Evolutionary conservation across 2,113 vertebrate species (phyloP), one percentile per base, ranked within the genome.

Genomic region (Corydoras sp.): DNA sequence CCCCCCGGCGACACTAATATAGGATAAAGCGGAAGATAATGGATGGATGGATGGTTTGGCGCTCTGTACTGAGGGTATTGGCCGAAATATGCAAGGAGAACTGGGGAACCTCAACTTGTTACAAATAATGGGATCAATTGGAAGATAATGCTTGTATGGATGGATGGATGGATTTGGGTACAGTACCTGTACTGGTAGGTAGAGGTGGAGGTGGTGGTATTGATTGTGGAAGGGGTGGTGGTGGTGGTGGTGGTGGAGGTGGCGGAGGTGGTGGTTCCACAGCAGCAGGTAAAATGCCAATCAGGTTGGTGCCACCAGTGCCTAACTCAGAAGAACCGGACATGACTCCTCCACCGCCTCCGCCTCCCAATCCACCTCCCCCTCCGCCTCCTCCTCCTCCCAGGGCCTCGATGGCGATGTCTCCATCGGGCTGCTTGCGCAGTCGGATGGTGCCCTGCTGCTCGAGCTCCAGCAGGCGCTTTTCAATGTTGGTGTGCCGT

Each of bases 191-290:
- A 24, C 18, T 24, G 18, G 18, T 24, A 4, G 92, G 89, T 9
- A 92, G 92, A 0, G 93, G 92, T 0, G 93, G 92, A 4, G 92
- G 92, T 4, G 93, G 89, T 0, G 92, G 93, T 4, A 87, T 61
- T 2, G 85, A 82, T 0, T 88, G 89, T 7, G 88, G 86, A 1
- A 88, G 85, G 0, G 87, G 83, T n/a, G 88, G 84, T 5, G 88
- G 85, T 5, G 81, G 71, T 1, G 79, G 72, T 29, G 35, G 43
- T 59, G 92, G 92, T 0, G 93, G 92, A 0, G 93, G 92, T 5
- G 92, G 91, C 3, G 93, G 89, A 0, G 92, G 93, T 4, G 88
- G 2, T 7, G 88, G 86, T 77, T 75, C 72, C 4, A 68, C 69
- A 35, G 70, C 32, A 49, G 64, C 65, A 1, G 68, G 24, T 48